Base-by-base conservation (phyloP, 2,797 vertebrate genomes). In the Nyctibius grandis region DNA sequence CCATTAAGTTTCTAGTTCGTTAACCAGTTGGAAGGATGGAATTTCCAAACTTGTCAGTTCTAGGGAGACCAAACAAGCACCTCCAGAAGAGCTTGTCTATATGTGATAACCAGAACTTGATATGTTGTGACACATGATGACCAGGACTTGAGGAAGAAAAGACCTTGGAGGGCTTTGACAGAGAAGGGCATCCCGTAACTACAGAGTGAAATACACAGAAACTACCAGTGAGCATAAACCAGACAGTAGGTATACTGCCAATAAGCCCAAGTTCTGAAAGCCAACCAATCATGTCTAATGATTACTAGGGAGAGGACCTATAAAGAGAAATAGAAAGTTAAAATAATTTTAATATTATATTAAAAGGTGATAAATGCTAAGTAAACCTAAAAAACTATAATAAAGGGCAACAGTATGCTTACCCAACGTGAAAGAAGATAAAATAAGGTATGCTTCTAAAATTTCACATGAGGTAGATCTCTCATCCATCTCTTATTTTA, bases 111-210 rank as follows among this genome's bases (percentile, higher is more conserved):
- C 20, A 56, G 51, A 40, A 25, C 33, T 34, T 48, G 29, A 4
- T n/a, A 7, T 0, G 0, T 54, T 70, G 25, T 42, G 53, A 61
- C 5, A n/a, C 1, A 0, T 2, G 14, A 36, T 22, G 9, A 33
- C 25, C 8, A 38, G 15, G 36, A 72, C 19, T 25, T 57, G 13
- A 64, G n/a, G 19, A 25, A 29, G 53, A 68, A 51, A 57, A 28
- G 5, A 68, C 1, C 12, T 57, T 29, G 31, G 40, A 34, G 63
- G 12, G 16, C 16, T 69, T 47, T 73, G 47, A 47, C n/a, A 44
- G 45, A 61, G 34, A 64, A 40, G 9, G 54, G 9, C 34, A 51
- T 40, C 51, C 47, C 5, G 0, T 44, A 61, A 70, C 12, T 85
- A n/a, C 12, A 56, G 31, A 50, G 13, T 4, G 15, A 84, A 76